Percentiles rank a stretch among this genome's conserved stretches.
Conservation (phyloP, 2,797 vertebrate species). For the Gallinago solitaria region DNA sequence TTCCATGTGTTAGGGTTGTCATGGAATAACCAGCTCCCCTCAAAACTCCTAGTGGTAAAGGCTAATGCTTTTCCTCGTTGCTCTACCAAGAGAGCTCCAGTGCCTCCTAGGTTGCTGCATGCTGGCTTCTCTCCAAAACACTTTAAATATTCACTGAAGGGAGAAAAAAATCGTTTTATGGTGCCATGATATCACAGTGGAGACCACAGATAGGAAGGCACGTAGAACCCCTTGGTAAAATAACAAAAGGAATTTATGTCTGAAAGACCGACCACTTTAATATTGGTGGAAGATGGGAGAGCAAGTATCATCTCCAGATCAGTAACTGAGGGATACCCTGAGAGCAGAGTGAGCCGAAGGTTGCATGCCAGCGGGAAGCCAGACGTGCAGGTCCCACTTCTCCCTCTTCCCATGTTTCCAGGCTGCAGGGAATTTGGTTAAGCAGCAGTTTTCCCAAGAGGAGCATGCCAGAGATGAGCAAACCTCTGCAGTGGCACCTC, state of each 20-base stretch:
- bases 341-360: rapidly evolving
- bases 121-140: background rate
- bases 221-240: background rate
- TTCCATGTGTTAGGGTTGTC: background rate
- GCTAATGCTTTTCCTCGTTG: background rate
- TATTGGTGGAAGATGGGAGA: background rate
- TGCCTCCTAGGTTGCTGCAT: background rate
- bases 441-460: background rate
- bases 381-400: background rate
- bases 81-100: background rate
- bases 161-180: background rate
- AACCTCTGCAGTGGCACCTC: background rate
- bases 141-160: background rate
- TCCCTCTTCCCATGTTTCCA: background rate
- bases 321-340: background rate
- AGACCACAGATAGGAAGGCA: background rate
- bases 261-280: background rate
- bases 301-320: background rate
- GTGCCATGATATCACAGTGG: background rate
- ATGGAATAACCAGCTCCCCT: background rate
- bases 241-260: background rate
- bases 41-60: background rate
- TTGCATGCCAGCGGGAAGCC: background rate
- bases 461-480: background rate
- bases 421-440: background rate